Evolutionary conservation across 2,888 invertebrate genomes (phyloP).

Genomic region (Hirudinaria manillensis): DNA sequence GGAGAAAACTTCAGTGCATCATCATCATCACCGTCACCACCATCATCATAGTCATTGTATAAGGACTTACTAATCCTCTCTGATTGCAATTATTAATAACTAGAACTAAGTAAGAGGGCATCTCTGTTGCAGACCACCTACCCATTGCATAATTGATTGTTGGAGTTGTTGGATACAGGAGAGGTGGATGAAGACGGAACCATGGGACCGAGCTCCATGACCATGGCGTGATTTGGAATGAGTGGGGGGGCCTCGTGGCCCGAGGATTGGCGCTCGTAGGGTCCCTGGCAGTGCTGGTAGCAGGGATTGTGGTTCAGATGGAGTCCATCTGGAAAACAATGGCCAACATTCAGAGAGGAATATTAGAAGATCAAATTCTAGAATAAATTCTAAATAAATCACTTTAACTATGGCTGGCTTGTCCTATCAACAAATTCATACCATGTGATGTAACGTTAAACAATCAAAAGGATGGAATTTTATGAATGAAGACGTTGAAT

Average conservation of each 20-base stretch:
- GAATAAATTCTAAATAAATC: no score
- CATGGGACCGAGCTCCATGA: neutral
- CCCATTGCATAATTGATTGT: neutral
- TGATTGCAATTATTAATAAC: no score
- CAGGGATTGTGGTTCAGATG: neutral
- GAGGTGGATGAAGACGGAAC: neutral
- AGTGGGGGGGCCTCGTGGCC: neutral
- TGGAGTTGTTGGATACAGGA: neutral
- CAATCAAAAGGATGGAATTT: no score
- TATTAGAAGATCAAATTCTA: neutral
- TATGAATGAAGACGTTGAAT: no score
- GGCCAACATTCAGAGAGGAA: no score
- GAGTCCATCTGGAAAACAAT: slow-evolving; percentile 3
- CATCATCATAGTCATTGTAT: neutral
- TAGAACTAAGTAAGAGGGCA: neutral
- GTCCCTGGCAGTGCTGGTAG: slow-evolving; percentile 10
- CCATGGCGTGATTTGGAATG: slow-evolving; percentile 2
- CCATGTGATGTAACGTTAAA: no score
- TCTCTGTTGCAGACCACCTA: neutral
- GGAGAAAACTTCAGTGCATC: no score
- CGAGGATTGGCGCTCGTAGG: neutral
- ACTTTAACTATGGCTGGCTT: no score
- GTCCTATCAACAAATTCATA: no score
- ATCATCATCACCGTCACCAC: neutral
- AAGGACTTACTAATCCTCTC: no score